Evolutionary conservation across 2,888 invertebrate species (phyloP), one percentile per base, ranked within the genome.

Genomic region (Spilosoma lubricipeda): DNA sequence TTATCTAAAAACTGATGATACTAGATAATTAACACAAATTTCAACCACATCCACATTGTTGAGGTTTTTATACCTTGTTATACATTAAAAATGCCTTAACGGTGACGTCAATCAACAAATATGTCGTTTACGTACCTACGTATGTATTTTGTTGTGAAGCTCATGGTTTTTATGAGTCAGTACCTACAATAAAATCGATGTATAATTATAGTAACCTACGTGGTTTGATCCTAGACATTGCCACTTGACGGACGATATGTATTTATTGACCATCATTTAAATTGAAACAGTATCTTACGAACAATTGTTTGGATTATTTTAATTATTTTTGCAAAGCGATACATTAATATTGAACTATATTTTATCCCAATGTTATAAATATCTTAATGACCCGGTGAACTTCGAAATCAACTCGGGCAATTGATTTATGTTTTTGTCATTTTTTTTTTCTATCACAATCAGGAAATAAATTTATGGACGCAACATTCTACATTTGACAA

Each of bases 81-180:
- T 15, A 27, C 13, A 59, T 59, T 59, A 27, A 59, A 59, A 27
- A 27, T 27, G 27, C 27, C 15, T 27, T 27, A 27, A 30, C 2
- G 27, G 59, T 59, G 59, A 59, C 59, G 59, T 59, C 59, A 15
- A 59, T 59, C 15, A 59, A 59, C 13, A 59, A 59, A 59, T 59
- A 59, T 15, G 27, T 15, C 27, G 27, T 15, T 59, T 27, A 59
- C 5, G 27, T 39, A 39, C 39, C 11, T 59, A 59, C 27, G 59
- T 59, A 59, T 59, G 15, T 27, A 15, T 59, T 52, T 20, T 30
- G 27, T 30, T 27, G 15, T 59, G 59, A 59, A 59, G 59, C 59
- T 59, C n/a, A 59, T 59, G 59, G 59, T 59, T 59, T 30, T 27
- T 15, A 56, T 59, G 59, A 59, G 59, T 59, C 59, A 59, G 59